Evolutionary conservation across 2,797 vertebrate species (phyloP).

Genomic region (Oceanodroma leucorhoa): DNA sequence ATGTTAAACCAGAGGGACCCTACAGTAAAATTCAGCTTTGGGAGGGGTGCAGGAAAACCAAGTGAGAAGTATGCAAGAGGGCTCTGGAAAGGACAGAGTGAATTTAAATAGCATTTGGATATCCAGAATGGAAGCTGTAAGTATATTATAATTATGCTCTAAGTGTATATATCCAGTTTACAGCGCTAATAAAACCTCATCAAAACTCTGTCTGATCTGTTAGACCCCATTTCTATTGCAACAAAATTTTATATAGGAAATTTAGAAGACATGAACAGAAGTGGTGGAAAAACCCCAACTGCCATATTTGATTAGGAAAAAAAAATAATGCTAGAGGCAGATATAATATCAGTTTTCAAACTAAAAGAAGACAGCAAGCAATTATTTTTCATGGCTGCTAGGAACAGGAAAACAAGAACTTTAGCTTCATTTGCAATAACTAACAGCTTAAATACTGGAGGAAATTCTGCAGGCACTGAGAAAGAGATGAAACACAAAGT

Average conservation of each 20-base stretch:
- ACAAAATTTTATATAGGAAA: background rate
- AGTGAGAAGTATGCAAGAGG: background rate
- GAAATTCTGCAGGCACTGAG: background rate
- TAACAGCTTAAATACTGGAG: background rate
- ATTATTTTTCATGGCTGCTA: background rate
- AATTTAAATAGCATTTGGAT: background rate
- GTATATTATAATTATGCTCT: background rate
- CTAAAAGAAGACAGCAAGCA: background rate
- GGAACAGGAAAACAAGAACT: background rate
- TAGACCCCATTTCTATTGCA: background rate
- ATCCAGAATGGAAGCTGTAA: background rate
- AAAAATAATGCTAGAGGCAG: background rate
- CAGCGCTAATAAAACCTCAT: background rate
- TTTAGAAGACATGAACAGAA: background rate
- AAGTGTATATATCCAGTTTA: background rate
- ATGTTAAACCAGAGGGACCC: background rate
- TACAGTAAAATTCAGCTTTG: background rate
- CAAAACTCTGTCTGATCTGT: background rate
- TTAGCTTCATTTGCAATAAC: background rate
- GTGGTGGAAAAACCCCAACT: accelerated
- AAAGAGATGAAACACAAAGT: background rate
- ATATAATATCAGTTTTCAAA: background rate
- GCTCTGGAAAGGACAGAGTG: background rate
- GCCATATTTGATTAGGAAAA: background rate
- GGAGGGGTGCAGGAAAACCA: background rate